Evolutionary conservation across 2,113 vertebrate genomes (phyloP), one percentile per base, ranked within the genome.

Genomic region (Trachemys scripta): DNA sequence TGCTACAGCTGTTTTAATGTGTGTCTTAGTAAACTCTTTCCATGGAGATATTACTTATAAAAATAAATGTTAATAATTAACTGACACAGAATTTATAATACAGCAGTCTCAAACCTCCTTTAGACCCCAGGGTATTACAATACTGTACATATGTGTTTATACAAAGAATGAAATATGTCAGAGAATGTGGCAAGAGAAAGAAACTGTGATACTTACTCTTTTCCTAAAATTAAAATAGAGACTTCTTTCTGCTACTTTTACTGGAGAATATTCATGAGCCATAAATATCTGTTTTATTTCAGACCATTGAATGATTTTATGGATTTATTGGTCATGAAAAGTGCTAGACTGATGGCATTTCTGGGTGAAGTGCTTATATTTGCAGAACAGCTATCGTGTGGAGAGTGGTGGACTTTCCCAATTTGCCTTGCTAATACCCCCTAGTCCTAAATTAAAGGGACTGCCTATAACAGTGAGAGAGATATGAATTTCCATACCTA

Each of bases 11-110:
- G 89, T 97, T 97, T 97, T 96, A 95, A 95, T 95, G 93, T 80
- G 90, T 96, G 90, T 95, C 93, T 95, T 97, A 87, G 93, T 96
- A 96, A 97, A 94, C 95, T 95, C 81, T 96, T 97, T 75, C 81
- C 90, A 54, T 93, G 90, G 83, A 94, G 87, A 92, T 96, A 95
- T 17, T 95, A 65, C 92, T 86, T 92, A 79, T 86, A 75, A 97
- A 97, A 97, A 95, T 96, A 95, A 95, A 96, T 0, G 0, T 97
- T 94, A 96, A 94, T 95, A 96, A 93, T 83, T 82, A 88, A 57
- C 72, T 97, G 92, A 92, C 95, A 93, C 90, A 53, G 49, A 93
- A 96, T 97, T 97, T 97, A 93, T 89, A 84, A 92, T 96, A 94
- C 85, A 80, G 50, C 4, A 0, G 38, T n/a, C 93, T 96, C 25